Conservation (phyloP, 2,888 invertebrate genomes). For the Drosophila macrospina region DNA sequence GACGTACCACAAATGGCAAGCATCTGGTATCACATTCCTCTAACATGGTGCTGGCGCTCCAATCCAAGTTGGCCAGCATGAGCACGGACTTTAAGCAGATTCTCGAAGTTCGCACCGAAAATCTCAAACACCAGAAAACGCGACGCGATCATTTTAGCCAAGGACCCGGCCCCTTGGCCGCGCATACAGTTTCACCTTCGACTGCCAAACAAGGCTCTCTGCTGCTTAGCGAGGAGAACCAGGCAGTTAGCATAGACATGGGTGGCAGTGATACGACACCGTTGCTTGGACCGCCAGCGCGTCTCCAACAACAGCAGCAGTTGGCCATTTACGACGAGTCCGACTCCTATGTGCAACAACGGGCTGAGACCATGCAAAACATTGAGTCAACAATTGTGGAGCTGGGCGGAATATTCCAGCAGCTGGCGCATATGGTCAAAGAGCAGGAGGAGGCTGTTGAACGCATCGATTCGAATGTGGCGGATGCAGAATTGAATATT, state of each 20-base stretch:
- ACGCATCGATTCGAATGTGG: conserved; percentile 98
- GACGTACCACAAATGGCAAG: conserved; percentile 87
- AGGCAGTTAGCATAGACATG: conserved; percentile 94
- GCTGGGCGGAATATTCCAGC: conserved; percentile 98
- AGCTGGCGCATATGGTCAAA: conserved; percentile 96
- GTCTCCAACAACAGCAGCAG: conserved; percentile 87
- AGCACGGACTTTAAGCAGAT: conserved; percentile 99
- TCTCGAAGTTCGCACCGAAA: conserved; percentile 98
- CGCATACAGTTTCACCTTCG: conserved; percentile 88
- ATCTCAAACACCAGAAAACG: conserved; percentile 97
- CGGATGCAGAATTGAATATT: conserved; percentile 97
- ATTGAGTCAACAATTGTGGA: conserved; percentile 99
- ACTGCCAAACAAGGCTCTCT: conserved; percentile 86
- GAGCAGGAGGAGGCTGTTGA: conserved; percentile 96
- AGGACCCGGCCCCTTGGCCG: conserved; percentile 86
- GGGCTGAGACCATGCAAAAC: conserved; percentile 99
- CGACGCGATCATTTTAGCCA: conserved; percentile 93
- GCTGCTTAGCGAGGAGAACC: conserved; percentile 87
- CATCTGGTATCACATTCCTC: conserved; percentile 97
- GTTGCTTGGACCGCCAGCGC: conserved; percentile 85
- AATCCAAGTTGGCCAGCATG: conserved; percentile 98
- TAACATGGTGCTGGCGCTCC: conserved; percentile 95
- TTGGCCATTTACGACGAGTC: conserved; percentile 93
- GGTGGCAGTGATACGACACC: conserved; percentile 86
- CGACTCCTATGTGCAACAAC: conserved; percentile 95